phyloP scores from a whole-genome alignment of 2,113 vertebrate genomes.

The Desmodus rotundus region DNA sequence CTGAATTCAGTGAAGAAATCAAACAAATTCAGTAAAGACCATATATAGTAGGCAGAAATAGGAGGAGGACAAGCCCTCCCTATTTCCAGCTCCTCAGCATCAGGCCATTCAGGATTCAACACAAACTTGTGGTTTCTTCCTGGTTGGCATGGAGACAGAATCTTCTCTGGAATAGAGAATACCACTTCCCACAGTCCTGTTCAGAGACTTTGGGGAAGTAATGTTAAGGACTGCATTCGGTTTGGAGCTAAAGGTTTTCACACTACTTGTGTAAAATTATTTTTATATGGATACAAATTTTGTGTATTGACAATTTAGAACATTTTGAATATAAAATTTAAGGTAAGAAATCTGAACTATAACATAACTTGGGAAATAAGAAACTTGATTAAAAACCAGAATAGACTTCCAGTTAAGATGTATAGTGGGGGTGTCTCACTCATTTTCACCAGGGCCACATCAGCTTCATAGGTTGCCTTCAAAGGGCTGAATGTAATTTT shows the following conservation, averaged over 20 bases:
- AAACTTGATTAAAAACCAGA: slow-evolving; percentile 21
- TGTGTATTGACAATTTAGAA: background rate
- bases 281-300: background rate
- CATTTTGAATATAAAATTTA: slow-evolving; percentile 52
- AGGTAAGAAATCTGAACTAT: background rate
- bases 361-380: background rate
- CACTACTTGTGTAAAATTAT: slow-evolving; percentile 23
- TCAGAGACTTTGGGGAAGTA: background rate
- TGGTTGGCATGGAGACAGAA: background rate
- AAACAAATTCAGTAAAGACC: background rate
- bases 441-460: no score
- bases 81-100: background rate
- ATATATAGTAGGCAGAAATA: background rate
- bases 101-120: background rate
- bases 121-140: background rate
- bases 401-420: background rate
- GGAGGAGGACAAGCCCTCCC: background rate
- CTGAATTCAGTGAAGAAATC: slow-evolving; percentile 5
- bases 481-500: no score
- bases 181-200: background rate
- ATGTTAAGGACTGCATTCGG: background rate
- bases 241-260: slow-evolving; percentile 28
- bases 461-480: no score
- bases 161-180: background rate
- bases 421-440: background rate